A percentile compares a stretch with the other conserved stretches of the same genome.
Evolutionary conservation across 2,113 vertebrate species (phyloP).

Genomic region (Panthera leo): DNA sequence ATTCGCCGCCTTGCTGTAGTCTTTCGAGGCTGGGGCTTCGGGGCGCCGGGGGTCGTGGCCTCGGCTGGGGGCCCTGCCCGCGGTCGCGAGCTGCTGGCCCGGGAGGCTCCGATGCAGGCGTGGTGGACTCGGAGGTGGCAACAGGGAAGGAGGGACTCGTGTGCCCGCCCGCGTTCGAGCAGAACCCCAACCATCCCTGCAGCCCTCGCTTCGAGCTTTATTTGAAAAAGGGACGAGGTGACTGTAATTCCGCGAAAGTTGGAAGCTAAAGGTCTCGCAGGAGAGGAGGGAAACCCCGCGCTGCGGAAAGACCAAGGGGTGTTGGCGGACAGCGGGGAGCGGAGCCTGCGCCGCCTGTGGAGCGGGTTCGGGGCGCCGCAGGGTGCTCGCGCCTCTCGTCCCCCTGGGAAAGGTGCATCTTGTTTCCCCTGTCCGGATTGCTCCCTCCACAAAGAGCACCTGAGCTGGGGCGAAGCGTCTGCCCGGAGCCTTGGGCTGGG

Average conservation of each 20-base stretch:
- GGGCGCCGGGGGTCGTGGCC: neutral
- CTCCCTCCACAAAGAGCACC: neutral
- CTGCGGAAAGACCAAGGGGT: neutral
- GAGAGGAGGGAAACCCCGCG: neutral
- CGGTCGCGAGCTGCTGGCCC: neutral
- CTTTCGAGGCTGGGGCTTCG: neutral
- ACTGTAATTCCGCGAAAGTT: slow-evolving; percentile 1
- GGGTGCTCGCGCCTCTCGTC: neutral
- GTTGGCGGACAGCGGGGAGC: neutral
- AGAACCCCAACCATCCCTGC: neutral
- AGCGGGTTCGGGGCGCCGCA: neutral
- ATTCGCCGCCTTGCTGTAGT: neutral
- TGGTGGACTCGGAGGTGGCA: neutral
- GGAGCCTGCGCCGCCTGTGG: neutral
- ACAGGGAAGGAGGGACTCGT: neutral
- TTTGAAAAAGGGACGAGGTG: neutral
- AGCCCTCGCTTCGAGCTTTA: neutral
- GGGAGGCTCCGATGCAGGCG: neutral
- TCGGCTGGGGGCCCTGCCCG: neutral
- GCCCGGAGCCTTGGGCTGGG: neutral
- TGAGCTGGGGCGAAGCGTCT: neutral
- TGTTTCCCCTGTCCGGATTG: neutral
- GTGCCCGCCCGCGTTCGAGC: neutral
- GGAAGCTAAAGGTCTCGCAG: neutral
- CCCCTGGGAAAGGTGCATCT: neutral